Conservation (phyloP, 92 coral and sea anemone genomes). For the Umimayanthus kanabou region DNA sequence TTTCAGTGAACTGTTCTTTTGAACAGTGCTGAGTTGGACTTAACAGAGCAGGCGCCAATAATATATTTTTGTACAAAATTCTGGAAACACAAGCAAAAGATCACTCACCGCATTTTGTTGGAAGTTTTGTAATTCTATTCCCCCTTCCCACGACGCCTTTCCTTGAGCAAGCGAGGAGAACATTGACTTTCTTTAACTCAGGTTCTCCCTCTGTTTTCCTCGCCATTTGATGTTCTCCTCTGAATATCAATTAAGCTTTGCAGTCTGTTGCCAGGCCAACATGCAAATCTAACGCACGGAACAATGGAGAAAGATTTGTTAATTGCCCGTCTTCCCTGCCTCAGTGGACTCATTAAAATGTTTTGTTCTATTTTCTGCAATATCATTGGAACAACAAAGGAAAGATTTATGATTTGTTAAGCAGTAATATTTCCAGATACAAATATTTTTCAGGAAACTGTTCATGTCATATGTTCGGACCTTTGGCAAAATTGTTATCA, state of each 20-base stretch:
- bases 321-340: background rate
- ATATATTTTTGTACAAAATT: too few relatives aligned
- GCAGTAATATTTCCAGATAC: too few relatives aligned
- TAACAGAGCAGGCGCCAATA: too few relatives aligned
- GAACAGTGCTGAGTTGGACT: background rate
- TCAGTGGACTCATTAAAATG: too few relatives aligned
- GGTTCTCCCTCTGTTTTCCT: background rate
- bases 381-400: background rate
- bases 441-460: too few relatives aligned
- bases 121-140: background rate
- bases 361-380: background rate
- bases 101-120: constrained; percentile 22
- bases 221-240: background rate
- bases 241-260: background rate
- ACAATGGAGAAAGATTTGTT: background rate
- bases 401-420: background rate
- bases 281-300: background rate
- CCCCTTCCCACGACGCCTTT: constrained; percentile 37
- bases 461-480: too few relatives aligned
- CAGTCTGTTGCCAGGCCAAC: background rate
- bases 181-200: background rate
- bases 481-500: too few relatives aligned
- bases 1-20: background rate
- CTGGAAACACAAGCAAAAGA: background rate
- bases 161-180: constrained; percentile 41